A percentile compares a stretch with the other conserved stretches of the same genome.
These are phyloP conservation scores for Acanthisitta chloris DNA, from an alignment of 2,113 vertebrate species.

Conservation along the genomic window DNA sequence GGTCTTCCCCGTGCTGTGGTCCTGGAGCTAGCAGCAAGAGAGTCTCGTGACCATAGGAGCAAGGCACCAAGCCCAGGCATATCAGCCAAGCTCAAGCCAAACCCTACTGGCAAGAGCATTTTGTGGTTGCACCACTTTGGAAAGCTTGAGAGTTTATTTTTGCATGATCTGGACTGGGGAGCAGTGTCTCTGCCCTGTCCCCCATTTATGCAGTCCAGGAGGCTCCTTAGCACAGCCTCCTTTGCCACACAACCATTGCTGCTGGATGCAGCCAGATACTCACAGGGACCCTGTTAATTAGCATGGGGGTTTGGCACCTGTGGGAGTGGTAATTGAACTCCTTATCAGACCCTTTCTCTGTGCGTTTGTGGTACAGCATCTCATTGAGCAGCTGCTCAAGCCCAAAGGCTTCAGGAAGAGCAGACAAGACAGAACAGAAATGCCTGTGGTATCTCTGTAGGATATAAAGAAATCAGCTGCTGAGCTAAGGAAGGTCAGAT, in stretches of 20 bases:
- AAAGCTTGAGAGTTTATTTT: background rate
- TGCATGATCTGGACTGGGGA: background rate
- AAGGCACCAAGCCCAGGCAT: background rate
- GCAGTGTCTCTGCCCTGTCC: background rate
- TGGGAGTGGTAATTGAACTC: background rate
- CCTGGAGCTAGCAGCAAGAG: background rate
- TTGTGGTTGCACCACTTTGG: background rate
- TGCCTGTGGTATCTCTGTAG: background rate
- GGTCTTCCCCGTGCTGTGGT: accelerated
- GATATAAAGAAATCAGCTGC: background rate
- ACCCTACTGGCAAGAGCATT: background rate
- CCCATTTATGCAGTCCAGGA: background rate
- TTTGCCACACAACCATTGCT: background rate
- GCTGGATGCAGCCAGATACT: background rate
- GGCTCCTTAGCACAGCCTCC: background rate
- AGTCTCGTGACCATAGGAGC: background rate
- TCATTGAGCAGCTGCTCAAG: background rate
- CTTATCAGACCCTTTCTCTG: background rate
- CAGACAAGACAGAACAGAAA: background rate
- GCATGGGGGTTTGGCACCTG: background rate
- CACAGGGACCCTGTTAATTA: accelerated
- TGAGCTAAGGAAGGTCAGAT: background rate
- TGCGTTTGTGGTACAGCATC: background rate
- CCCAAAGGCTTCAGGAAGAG: background rate
- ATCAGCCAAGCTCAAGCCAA: background rate